Evolutionary conservation across 2,888 invertebrate species (phyloP).

Genomic region (Aporophyla nigra): DNA sequence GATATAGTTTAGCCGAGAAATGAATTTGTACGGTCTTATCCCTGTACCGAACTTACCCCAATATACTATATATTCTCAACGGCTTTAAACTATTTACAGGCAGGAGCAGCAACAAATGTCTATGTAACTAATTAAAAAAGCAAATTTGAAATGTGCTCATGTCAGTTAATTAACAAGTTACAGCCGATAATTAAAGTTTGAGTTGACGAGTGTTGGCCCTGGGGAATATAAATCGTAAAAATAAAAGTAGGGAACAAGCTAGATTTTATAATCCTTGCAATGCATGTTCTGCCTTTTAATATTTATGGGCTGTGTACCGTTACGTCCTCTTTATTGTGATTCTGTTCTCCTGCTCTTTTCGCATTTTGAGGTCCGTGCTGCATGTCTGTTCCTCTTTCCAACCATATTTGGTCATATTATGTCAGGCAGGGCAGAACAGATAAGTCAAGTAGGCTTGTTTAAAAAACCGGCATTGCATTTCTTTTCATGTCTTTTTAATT

Average conservation of each 20-base stretch:
- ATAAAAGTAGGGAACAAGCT: conserved; percentile 25
- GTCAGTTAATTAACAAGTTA: conserved; percentile 44
- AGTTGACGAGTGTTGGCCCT: conserved; percentile 27
- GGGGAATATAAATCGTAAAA: conserved; percentile 22
- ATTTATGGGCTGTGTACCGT: not conserved
- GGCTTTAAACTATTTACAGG: not conserved
- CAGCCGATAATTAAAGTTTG: conserved; percentile 37
- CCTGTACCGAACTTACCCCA: too few species aligned
- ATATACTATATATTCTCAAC: not conserved
- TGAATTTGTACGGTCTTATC: too few species aligned
- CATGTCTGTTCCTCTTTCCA: not conserved
- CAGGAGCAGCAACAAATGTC: conserved; percentile 4
- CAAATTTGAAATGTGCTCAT: conserved; percentile 19
- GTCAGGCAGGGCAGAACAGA: not conserved
- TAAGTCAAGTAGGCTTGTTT: not conserved
- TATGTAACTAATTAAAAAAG: conserved; percentile 21
- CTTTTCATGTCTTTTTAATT: not conserved
- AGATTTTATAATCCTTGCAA: conserved; percentile 12
- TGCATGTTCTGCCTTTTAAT: conserved; percentile 35
- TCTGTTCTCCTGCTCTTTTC: not conserved
- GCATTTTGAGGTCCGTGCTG: not conserved
- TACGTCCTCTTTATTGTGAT: not conserved
- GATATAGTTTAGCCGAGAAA: too few species aligned
- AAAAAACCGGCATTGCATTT: not conserved
- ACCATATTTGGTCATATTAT: not conserved